Conservation (phyloP, 2,113 vertebrate genomes). For the Notarius lentiginosus region DNA sequence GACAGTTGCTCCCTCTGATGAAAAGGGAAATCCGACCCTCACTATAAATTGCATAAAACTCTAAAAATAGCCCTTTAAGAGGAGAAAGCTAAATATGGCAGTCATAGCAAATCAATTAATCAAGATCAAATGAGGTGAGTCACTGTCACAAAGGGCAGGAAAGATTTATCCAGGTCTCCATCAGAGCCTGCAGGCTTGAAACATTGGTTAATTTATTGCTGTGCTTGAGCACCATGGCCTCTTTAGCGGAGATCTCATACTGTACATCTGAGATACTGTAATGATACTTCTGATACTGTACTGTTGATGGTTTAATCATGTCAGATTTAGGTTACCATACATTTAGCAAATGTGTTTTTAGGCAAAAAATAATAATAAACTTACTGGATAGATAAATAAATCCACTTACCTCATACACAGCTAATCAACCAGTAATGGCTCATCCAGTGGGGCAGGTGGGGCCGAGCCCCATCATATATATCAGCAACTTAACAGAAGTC, state of each 20-base stretch:
- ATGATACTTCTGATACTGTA: too few species aligned
- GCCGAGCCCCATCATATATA: neutral
- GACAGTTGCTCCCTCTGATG: slow-evolving; percentile 10
- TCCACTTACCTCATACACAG: neutral
- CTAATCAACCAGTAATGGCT: neutral
- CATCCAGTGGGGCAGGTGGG: neutral
- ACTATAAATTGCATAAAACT: slow-evolving; percentile 23
- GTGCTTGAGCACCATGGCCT: neutral
- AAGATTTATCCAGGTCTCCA: neutral
- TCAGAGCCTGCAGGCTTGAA: neutral
- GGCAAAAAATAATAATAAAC: neutral
- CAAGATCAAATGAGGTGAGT: neutral
- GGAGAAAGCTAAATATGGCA: slow-evolving; percentile 30
- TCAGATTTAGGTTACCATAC: neutral
- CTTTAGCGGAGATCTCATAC: neutral
- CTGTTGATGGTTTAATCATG: neutral
- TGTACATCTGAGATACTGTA: neutral
- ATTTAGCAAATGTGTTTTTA: neutral
- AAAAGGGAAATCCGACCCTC: slow-evolving; percentile 37
- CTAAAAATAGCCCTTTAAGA: slow-evolving; percentile 26
- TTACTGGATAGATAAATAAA: neutral
- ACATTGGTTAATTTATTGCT: neutral
- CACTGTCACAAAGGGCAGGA: neutral
- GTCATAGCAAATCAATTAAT: slow-evolving; percentile 27
- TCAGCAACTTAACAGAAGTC: neutral